Base-by-base conservation (phyloP, 2,888 invertebrate genomes). In the Athetis lepigone region DNA sequence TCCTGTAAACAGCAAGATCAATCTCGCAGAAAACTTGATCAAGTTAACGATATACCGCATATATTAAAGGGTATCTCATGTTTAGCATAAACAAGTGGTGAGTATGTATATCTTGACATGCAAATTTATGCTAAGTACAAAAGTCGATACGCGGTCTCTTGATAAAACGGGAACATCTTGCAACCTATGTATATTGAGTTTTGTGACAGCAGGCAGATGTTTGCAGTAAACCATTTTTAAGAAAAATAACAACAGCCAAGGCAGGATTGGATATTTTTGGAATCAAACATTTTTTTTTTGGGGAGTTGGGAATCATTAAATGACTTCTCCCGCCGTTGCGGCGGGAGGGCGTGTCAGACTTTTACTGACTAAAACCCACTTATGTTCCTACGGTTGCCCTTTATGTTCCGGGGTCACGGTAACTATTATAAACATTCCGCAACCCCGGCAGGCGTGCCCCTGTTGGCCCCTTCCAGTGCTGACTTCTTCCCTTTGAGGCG, bases 111-210 rank as follows among this genome's bases (percentile, higher is more conserved):
- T 89, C 85, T 90, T 89, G 81, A 83, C 84, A 94, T 94, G 93
- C 88, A 93, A 93, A 94, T 94, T 90, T 94, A 94, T 94, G 93
- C 89, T 92, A 93, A 93, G 88, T 88, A 86, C 86, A 87, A 88
- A 90, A 90, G 90, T 92, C 92, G 92, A 92, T 93, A 91, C 88
- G 83, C 77, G 86, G 87, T 88, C 89, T 75, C 73, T 75, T 73
- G 75, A 79, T 75, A 70, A 70, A 70, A 75, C 27, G 75, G 27
- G 75, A 65, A 70, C 75, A 75, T 73, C 73, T 70, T 70, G 60
- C 40, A 56, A 60, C 57, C 68, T 63, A 77, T 75, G 78, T 79
- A 77, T 71, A 67, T 52, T 54, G 65, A 57, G 59, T 61, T 67
- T n/a, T 46, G 58, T 40, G 27, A 47, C 75, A 69, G 19, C 6